Evolutionary conservation across 2,888 invertebrate species (phyloP).

Genomic region (Hoplodrina ambigua): DNA sequence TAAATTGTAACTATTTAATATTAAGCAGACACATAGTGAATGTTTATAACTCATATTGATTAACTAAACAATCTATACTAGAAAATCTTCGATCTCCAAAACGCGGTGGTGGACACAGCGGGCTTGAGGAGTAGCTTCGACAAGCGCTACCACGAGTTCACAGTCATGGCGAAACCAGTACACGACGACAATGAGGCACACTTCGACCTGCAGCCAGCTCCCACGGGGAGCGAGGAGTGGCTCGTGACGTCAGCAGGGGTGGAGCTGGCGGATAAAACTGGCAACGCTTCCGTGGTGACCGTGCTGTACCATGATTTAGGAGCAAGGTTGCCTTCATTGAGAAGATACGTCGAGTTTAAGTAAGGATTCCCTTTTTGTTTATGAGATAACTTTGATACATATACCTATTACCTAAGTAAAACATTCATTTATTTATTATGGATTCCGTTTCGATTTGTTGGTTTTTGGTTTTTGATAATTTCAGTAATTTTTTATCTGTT

Average conservation of each 20-base stretch:
- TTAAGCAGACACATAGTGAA: not conserved
- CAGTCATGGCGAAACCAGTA: slow-evolving; percentile 76
- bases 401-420: too few relatives aligned
- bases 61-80: slow-evolving; percentile 59
- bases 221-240: slow-evolving; percentile 77
- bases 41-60: not conserved
- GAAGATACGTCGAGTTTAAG: slow-evolving; percentile 90
- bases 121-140: slow-evolving; percentile 78
- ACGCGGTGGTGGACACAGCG: slow-evolving; percentile 79
- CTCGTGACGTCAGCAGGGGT: slow-evolving; percentile 79
- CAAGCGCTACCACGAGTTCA: slow-evolving; percentile 77
- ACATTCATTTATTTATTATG: too few relatives aligned
- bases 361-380: slow-evolving; percentile 75
- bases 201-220: slow-evolving; percentile 75
- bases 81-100: slow-evolving; percentile 87
- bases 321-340: slow-evolving; percentile 91
- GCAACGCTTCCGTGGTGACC: slow-evolving; percentile 84
- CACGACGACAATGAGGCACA: slow-evolving; percentile 80
- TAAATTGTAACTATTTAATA: slow-evolving; percentile 77
- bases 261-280: slow-evolving; percentile 77
- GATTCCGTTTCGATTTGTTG: not conserved
- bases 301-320: slow-evolving; percentile 92
- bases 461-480: slow-evolving; percentile 27
- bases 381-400: too few relatives aligned
- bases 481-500: not conserved